phyloP scores from a whole-genome alignment of 2,797 vertebrate genomes.

The Pseudopleuronectes americanus region DNA sequence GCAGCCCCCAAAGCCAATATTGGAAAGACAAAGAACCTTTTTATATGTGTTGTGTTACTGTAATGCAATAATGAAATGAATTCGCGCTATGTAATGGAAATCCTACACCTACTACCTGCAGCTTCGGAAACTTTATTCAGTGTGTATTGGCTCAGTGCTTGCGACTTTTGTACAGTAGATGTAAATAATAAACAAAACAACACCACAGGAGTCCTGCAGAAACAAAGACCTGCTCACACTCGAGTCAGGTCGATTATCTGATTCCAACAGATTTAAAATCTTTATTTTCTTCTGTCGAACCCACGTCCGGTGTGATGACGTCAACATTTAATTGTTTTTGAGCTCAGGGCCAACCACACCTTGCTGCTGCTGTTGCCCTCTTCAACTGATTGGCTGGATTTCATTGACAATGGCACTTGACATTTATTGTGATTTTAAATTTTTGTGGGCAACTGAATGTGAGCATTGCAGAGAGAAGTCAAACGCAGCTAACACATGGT shows the following conservation, averaged over 20 bases:
- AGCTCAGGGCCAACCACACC: slow-evolving; percentile 67
- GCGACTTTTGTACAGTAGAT: slow-evolving; percentile 71
- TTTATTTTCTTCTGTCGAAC: slow-evolving; percentile 48
- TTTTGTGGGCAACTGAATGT: slow-evolving; percentile 43
- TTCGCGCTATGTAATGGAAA: slow-evolving; percentile 40
- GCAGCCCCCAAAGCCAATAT: neutral
- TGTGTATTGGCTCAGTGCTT: slow-evolving; percentile 50
- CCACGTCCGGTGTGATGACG: slow-evolving; percentile 20
- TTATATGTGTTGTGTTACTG: slow-evolving; percentile 5
- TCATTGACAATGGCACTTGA: slow-evolving; percentile 58
- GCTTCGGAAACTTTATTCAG: slow-evolving; percentile 39
- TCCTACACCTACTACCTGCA: slow-evolving; percentile 70
- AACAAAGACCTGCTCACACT: slow-evolving; percentile 47
- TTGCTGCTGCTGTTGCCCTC: slow-evolving; percentile 54
- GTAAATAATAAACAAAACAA: slow-evolving; percentile 64
- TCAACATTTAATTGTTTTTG: slow-evolving; percentile 35
- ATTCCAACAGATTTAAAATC: slow-evolving; percentile 40
- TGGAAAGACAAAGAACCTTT: slow-evolving; percentile 6
- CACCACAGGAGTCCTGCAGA: slow-evolving; percentile 31
- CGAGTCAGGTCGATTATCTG: slow-evolving; percentile 26
- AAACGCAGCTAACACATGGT: slow-evolving; percentile 55
- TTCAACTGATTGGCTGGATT: slow-evolving; percentile 53
- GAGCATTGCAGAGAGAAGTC: slow-evolving; percentile 48
- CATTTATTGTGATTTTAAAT: slow-evolving; percentile 65
- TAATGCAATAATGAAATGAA: slow-evolving; percentile 38